phyloP scores from a whole-genome alignment of 2,113 vertebrate genomes.

The Piprites chloris region DNA sequence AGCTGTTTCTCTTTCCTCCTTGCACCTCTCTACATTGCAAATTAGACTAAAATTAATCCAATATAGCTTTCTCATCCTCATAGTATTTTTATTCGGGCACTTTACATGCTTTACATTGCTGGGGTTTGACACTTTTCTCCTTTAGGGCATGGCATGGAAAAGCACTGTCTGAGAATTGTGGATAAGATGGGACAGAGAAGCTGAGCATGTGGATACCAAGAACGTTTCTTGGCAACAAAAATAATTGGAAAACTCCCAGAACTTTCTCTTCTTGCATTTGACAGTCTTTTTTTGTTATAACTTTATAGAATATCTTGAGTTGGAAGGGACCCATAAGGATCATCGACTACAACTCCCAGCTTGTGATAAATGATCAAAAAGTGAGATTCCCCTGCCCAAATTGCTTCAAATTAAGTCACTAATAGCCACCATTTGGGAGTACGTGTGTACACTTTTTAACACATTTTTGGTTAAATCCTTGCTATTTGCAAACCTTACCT shows the following conservation, averaged over 20 bases:
- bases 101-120: conserved; percentile 52
- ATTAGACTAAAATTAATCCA: conserved; percentile 47
- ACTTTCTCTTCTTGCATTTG: conserved; percentile 10
- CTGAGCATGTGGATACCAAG: background rate
- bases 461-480: background rate
- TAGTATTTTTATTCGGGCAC: conserved; percentile 30
- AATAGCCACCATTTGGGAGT: background rate
- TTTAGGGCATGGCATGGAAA: conserved; percentile 20
- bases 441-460: background rate
- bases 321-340: background rate
- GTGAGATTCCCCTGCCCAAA: background rate
- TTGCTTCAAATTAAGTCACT: background rate
- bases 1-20: background rate
- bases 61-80: conserved; percentile 2
- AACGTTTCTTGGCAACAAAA: conserved; percentile 13
- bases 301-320: background rate
- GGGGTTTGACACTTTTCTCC: background rate
- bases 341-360: background rate
- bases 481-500: background rate
- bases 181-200: conserved; percentile 42
- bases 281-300: conserved; percentile 9
- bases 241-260: background rate
- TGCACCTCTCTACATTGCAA: background rate
- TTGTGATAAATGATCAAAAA: background rate
- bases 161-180: conserved; percentile 38